Percentiles rank a stretch among this genome's conserved stretches.
Conservation (phyloP, 92 coral and sea anemone genomes). For the Paragorgia papillata region DNA sequence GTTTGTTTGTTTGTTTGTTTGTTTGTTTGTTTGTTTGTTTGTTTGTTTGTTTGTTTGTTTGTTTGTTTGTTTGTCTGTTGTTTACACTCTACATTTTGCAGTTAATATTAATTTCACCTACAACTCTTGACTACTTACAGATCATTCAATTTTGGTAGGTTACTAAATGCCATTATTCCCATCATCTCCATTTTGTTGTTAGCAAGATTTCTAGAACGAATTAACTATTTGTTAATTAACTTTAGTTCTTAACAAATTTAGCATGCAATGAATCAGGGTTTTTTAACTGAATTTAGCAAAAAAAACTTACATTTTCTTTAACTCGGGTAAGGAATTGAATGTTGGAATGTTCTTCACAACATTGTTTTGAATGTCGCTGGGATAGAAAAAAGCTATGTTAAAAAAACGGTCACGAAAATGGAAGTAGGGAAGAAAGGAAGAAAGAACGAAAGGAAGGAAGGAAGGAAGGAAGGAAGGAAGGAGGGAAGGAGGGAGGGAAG, state of each 20-base stretch:
- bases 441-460: conserved; percentile 7
- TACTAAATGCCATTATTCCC: conserved; percentile 33
- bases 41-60: too few relatives aligned
- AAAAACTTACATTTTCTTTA: conserved; percentile 6
- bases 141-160: conserved; percentile 12
- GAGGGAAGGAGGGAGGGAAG: conserved; percentile 21
- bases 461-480: conserved; percentile 35
- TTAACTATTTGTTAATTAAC: too few relatives aligned
- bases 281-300: too few relatives aligned
- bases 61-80: too few relatives aligned
- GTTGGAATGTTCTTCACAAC: conserved; percentile 73
- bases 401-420: too few relatives aligned
- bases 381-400: neutral
- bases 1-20: too few relatives aligned
- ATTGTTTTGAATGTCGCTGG: conserved; percentile 72
- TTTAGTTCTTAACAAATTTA: too few relatives aligned
- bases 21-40: too few relatives aligned
- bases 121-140: too few relatives aligned
- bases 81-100: too few relatives aligned
- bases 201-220: conserved; percentile 12
- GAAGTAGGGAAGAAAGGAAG: conserved; percentile 20
- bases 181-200: conserved; percentile 17
- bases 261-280: too few relatives aligned
- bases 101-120: too few relatives aligned
- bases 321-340: neutral